Percentiles rank a stretch among this genome's conserved stretches.
These are phyloP conservation scores for Nemurella pictetii DNA, from an alignment of 2,888 invertebrate species.

Conservation along the genomic window DNA sequence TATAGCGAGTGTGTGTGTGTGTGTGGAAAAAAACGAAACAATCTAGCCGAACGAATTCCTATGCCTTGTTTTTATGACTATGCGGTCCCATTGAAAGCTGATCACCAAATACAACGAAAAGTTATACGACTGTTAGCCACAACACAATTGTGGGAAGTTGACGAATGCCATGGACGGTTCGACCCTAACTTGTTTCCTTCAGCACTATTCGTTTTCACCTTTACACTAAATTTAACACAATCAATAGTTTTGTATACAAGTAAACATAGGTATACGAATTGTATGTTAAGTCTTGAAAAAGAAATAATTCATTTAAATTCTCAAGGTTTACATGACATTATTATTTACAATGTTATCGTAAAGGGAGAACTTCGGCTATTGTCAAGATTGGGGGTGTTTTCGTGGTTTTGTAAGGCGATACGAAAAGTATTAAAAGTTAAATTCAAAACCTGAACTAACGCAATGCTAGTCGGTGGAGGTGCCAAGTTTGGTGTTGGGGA, in stretches of 20 bases:
- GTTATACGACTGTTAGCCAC: slow-evolving; percentile 23
- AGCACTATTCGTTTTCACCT: not conserved
- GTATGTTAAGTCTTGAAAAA: not conserved
- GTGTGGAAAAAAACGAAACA: not conserved
- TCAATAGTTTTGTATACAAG: slow-evolving; percentile 15
- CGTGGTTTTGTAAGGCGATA: not conserved
- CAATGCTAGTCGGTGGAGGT: not conserved
- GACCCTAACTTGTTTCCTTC: not conserved
- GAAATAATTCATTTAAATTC: not conserved
- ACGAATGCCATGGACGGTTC: not conserved
- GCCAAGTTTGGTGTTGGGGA: too few species aligned
- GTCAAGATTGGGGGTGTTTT: not conserved
- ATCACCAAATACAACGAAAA: slow-evolving; percentile 24
- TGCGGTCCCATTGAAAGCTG: slow-evolving; percentile 27
- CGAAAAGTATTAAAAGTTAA: not conserved
- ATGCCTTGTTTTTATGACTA: slow-evolving; percentile 5
- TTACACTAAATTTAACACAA: slow-evolving; percentile 14
- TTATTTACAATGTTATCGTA: slow-evolving; percentile 13
- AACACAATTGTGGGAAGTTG: not conserved
- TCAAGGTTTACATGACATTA: slow-evolving; percentile 1
- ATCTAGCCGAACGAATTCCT: slow-evolving; percentile 13
- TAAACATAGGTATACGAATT: not conserved
- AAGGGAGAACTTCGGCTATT: not conserved
- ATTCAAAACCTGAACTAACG: not conserved
- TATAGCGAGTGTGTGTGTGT: slow-evolving; percentile 6